phyloP scores from a whole-genome alignment of 1,140 invertebrate genomes.

The Calliopsis andreniformis region DNA sequence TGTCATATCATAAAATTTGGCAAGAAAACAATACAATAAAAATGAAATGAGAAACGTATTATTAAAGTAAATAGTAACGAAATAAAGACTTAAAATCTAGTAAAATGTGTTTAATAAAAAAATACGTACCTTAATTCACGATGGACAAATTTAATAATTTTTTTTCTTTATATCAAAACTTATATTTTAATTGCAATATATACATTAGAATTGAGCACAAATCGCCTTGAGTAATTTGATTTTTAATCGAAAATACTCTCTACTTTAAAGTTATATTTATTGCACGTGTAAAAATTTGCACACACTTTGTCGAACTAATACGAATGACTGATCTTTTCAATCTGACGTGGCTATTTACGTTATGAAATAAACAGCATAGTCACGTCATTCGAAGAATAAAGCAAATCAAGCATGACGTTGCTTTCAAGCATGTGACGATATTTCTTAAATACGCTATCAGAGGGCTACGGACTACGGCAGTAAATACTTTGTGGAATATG shows the following conservation, averaged over 20 bases:
- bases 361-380: slow-evolving; percentile 26
- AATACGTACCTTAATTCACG: slow-evolving; percentile 8
- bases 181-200: background rate
- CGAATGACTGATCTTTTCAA: slow-evolving; percentile 4
- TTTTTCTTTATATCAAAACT: background rate
- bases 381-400: slow-evolving; percentile 24
- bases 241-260: background rate
- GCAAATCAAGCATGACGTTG: slow-evolving; percentile 34
- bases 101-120: background rate
- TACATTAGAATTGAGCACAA: background rate
- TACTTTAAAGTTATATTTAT: background rate
- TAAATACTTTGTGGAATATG: too few relatives aligned
- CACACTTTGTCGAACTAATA: background rate
- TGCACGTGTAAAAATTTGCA: background rate
- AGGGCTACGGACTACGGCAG: too few relatives aligned
- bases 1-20: too few relatives aligned
- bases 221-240: background rate
- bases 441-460: background rate
- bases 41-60: background rate
- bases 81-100: background rate
- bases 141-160: background rate
- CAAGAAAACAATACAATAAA: too few relatives aligned
- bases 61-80: background rate
- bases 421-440: background rate
- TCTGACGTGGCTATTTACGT: background rate